These are phyloP conservation scores for Poecilus cupreus DNA, from an alignment of 2,888 invertebrate species.

Conservation along the genomic window DNA sequence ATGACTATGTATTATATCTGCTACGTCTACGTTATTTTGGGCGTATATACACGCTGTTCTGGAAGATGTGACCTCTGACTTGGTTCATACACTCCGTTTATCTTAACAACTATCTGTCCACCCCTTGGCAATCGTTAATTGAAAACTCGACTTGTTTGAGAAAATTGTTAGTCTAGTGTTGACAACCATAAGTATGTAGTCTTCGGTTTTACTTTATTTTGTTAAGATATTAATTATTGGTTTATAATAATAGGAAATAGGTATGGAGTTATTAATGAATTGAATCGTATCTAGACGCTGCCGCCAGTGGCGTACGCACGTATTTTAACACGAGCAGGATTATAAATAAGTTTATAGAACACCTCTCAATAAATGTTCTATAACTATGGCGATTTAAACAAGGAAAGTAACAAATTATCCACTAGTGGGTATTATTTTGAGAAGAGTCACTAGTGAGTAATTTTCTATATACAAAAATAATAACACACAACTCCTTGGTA, in stretches of 20 bases:
- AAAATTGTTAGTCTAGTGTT: slow-evolving; percentile 40
- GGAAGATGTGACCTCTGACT: slow-evolving; percentile 45
- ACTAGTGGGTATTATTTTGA: too few species aligned
- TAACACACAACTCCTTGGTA: too few species aligned
- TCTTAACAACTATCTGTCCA: slow-evolving; percentile 58
- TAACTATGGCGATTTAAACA: too few species aligned
- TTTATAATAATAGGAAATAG: slow-evolving; percentile 44
- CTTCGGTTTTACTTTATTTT: background rate
- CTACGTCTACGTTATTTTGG: slow-evolving; percentile 40
- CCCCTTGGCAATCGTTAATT: slow-evolving; percentile 48
- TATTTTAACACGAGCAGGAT: background rate
- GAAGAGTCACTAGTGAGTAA: too few species aligned
- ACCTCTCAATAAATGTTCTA: too few species aligned
- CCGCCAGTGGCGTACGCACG: background rate
- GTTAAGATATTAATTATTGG: slow-evolving; percentile 48
- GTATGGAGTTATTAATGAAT: slow-evolving; percentile 14
- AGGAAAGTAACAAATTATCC: too few species aligned
- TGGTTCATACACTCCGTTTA: slow-evolving; percentile 51
- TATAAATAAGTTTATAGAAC: too few species aligned
- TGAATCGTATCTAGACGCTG: background rate
- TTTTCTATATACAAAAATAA: too few species aligned
- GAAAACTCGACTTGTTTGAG: slow-evolving; percentile 36
- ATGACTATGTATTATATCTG: slow-evolving; percentile 32
- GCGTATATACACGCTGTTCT: slow-evolving; percentile 38
- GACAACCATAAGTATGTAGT: slow-evolving; percentile 16